Evolutionary conservation across 2,888 invertebrate genomes (phyloP).

Genomic region (Lasioglossum malachurum): DNA sequence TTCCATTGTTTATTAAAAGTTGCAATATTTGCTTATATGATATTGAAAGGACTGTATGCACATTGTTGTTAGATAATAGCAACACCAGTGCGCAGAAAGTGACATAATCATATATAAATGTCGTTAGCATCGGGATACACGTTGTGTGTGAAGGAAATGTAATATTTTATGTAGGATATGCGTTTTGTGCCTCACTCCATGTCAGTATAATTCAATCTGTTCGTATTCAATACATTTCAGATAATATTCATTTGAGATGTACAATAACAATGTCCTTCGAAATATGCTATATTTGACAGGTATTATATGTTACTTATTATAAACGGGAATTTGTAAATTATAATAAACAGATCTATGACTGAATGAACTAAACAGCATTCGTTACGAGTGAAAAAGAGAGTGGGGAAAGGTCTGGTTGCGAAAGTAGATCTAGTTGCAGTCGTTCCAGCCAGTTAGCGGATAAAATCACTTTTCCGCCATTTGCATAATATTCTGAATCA

Average conservation of each 20-base stretch:
- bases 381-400: not conserved
- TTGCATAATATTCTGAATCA: conserved; percentile 5
- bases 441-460: not conserved
- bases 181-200: not conserved
- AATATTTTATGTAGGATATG: not conserved
- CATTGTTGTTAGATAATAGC: not conserved
- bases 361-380: not conserved
- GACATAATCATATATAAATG: not conserved
- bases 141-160: not conserved
- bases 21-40: not conserved
- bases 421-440: conserved; percentile 11
- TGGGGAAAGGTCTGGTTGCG: conserved; percentile 9
- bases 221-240: not conserved
- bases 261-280: not conserved
- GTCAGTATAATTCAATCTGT: not conserved
- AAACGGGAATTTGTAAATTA: not conserved
- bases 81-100: not conserved
- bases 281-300: not conserved
- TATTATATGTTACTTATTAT: not conserved
- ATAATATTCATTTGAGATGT: not conserved
- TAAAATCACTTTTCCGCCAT: conserved; percentile 1
- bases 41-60: not conserved
- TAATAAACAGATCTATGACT: not conserved
- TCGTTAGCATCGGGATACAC: not conserved
- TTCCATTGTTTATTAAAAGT: not conserved